phyloP scores from a whole-genome alignment of 2,888 invertebrate genomes.

The Magallana nippona region DNA sequence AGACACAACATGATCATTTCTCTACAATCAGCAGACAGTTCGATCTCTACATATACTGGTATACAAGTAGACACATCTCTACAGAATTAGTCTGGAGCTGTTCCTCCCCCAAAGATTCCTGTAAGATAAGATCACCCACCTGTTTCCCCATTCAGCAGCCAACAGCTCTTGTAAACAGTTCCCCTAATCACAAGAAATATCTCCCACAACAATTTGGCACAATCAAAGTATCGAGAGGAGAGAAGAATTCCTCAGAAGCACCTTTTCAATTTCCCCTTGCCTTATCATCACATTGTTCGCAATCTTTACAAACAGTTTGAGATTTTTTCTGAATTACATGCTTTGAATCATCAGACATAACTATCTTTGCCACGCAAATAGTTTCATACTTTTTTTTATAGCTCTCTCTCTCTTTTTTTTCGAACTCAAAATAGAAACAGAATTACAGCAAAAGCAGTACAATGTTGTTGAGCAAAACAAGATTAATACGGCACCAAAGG shows the following conservation, averaged over 20 bases:
- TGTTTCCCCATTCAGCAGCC: constrained; percentile 4
- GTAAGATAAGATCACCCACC: constrained; percentile 12
- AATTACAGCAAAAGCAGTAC: neutral
- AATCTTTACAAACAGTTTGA: constrained; percentile 7
- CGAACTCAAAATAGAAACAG: constrained; percentile 3
- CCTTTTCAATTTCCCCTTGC: neutral
- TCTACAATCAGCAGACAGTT: no score
- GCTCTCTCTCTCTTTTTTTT: neutral
- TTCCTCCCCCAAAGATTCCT: constrained; percentile 8
- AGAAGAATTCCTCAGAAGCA: neutral
- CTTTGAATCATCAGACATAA: neutral
- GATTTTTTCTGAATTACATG: neutral
- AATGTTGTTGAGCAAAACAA: neutral
- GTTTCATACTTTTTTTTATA: neutral
- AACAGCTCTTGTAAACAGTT: constrained; percentile 18
- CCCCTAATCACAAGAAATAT: neutral
- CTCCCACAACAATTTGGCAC: neutral
- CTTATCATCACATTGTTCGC: neutral
- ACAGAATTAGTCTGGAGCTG: neutral
- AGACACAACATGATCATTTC: no score
- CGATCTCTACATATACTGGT: no score
- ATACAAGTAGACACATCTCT: neutral
- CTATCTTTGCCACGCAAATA: neutral
- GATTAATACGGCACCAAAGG: neutral
- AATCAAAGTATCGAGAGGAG: neutral